Percentiles rank a stretch among this genome's conserved stretches.
These are phyloP conservation scores for Dipodomys stephensi DNA, from an alignment of 2,113 vertebrate species.

Conservation along the genomic window DNA sequence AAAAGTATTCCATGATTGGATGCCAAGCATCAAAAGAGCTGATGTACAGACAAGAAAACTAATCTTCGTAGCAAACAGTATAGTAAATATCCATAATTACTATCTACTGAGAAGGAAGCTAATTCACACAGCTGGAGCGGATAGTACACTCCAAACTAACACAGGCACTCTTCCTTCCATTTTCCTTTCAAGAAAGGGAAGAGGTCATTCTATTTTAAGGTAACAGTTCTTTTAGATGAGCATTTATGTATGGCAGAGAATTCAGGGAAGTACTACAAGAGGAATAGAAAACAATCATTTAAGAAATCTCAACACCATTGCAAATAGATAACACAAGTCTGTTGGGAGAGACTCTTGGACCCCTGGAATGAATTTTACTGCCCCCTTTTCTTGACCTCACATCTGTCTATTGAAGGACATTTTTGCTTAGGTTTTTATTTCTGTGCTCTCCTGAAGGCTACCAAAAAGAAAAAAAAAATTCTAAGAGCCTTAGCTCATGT, in stretches of 20 bases:
- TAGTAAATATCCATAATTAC: conserved; percentile 76
- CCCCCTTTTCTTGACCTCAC: not conserved
- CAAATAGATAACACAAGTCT: not conserved
- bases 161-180: conserved; percentile 53
- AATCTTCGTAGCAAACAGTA: conserved; percentile 64
- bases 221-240: not conserved
- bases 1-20: conserved; percentile 80
- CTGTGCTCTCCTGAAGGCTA: not conserved
- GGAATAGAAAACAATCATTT: not conserved
- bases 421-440: conserved; percentile 40
- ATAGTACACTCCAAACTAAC: conserved; percentile 43
- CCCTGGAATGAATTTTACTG: not conserved
- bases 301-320: not conserved
- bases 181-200: conserved; percentile 19
- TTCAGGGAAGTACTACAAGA: not conserved
- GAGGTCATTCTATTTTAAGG: not conserved
- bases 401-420: not conserved
- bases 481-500: conserved; percentile 13
- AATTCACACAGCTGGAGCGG: conserved; percentile 73
- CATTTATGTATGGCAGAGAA: not conserved
- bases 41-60: conserved; percentile 78
- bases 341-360: not conserved
- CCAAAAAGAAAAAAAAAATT: not conserved
- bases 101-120: conserved; percentile 32
- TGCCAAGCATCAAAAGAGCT: conserved; percentile 74